Base-by-base conservation (phyloP, 2,797 vertebrate genomes). In the Ctenochaetus hawaiiensis region DNA sequence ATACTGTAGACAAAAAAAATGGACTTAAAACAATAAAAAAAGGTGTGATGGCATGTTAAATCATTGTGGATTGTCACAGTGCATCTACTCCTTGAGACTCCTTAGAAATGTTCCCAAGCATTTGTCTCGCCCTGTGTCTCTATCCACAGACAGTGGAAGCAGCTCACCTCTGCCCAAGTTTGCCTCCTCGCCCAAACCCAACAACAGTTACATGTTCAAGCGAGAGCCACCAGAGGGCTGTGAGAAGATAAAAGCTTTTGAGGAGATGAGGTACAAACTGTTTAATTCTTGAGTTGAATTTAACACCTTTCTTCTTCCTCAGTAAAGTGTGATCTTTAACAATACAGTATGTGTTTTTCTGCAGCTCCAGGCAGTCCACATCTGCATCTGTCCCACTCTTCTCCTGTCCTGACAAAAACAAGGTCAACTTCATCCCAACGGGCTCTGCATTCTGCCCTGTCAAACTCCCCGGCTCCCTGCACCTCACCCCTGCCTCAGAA, bases 121-220 rank as follows among this genome's bases (percentile, higher is more conserved):
- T 5, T 30, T 30, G 30, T 30, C 30, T 30, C 26, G 4, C 30
- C 30, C 30, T 5, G 30, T 30, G 30, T 30, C 30, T 30, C 3
- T 5, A 30, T 30, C 30, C 30, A 30, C 96, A 98, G 98, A 98
- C 90, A 93, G 94, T 89, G 94, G 96, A 87, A 97, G 96, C 95
- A 96, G 96, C 91, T 99, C 98, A 92, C 98, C 98, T 89, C 96
- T 99, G 78, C 98, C 97, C 89, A 98, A 97, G 94, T 98, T 98
- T 83, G 97, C 98, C 90, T 97, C 97, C 71, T 99, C 98, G 90
- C 98, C 98, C 92, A 99, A 98, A 95, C 98, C 98, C 71, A 99
- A 99, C 96, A 98, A 99, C 97, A 99, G 98, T 96, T 99, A 97
- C 95, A 98, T 97, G 96, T 99, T 99, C 96, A 99, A 99, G 93